Percentiles rank a stretch among this genome's conserved stretches.
Evolutionary conservation across 2,113 vertebrate genomes (phyloP).

Genomic region (Chitala chitala): DNA sequence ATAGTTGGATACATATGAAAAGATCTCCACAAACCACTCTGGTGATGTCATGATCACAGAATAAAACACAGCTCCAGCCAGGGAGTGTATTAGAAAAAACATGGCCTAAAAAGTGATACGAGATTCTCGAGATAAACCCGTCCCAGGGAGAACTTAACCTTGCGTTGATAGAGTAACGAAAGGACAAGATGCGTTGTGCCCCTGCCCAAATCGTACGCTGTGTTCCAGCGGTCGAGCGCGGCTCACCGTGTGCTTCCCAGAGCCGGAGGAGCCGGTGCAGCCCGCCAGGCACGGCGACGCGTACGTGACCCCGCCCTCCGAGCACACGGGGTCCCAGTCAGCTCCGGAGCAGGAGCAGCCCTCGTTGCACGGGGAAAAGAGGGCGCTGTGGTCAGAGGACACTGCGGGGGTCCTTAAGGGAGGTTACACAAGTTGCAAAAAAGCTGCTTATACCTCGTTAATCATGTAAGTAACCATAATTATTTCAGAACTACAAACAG

Average conservation of each 20-base stretch:
- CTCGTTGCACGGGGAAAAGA: constrained; percentile 73
- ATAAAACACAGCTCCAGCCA: no score
- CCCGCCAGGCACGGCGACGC: constrained; percentile 79
- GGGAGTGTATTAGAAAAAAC: no score
- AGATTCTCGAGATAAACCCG: no score
- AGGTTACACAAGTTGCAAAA: neutral
- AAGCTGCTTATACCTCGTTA: neutral
- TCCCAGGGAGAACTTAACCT: no score
- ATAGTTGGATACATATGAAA: no score
- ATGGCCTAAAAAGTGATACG: no score
- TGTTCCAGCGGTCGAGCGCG: neutral
- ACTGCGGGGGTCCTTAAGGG: constrained; percentile 50
- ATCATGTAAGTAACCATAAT: neutral
- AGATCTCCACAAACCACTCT: no score
- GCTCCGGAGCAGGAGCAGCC: constrained; percentile 70
- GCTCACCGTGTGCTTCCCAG: constrained; percentile 61
- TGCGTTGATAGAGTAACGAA: no score
- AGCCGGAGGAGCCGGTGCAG: constrained; percentile 60
- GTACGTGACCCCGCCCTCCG: constrained; percentile 76
- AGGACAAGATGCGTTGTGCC: no score
- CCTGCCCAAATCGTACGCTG: no score
- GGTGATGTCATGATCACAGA: no score
- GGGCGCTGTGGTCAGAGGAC: constrained; percentile 31
- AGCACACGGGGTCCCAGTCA: constrained; percentile 87
- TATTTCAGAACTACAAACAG: neutral